phyloP scores from a whole-genome alignment of 2,113 vertebrate species.

The Rhombomys opimus region DNA sequence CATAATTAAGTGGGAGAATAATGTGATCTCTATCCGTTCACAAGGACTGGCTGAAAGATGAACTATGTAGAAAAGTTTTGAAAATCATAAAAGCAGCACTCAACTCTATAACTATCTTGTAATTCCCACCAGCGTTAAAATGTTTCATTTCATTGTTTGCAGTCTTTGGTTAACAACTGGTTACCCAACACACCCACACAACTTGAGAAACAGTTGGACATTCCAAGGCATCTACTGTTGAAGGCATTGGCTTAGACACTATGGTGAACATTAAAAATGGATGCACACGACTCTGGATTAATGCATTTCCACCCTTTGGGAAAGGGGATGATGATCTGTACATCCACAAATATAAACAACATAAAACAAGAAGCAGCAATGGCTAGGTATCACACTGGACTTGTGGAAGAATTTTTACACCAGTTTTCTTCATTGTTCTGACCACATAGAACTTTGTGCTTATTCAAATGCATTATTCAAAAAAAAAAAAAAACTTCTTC shows the following conservation, averaged over 20 bases:
- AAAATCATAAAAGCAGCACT: constrained; percentile 27
- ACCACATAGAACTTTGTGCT: neutral
- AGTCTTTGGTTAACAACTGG: constrained; percentile 16
- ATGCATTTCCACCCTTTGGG: neutral
- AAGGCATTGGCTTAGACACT: neutral
- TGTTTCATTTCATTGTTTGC: constrained; percentile 38
- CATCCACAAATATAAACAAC: neutral
- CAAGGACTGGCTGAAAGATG: neutral
- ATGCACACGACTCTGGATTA: neutral
- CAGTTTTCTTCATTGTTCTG: neutral
- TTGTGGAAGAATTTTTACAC: neutral
- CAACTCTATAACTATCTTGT: neutral
- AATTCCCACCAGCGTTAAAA: neutral
- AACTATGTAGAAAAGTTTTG: neutral
- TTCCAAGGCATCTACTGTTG: constrained; percentile 2
- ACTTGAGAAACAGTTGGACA: constrained; percentile 34
- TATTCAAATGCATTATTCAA: neutral
- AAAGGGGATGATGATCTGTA: neutral
- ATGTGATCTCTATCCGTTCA: neutral
- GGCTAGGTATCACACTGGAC: neutral
- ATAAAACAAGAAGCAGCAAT: constrained; percentile 30
- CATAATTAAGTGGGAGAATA: constrained; percentile 31
- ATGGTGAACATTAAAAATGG: neutral
- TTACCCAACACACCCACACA: constrained; percentile 2
- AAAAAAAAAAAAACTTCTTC: neutral